These are phyloP conservation scores for Oligia latruncula DNA, from an alignment of 2,888 invertebrate genomes.

Conservation along the genomic window DNA sequence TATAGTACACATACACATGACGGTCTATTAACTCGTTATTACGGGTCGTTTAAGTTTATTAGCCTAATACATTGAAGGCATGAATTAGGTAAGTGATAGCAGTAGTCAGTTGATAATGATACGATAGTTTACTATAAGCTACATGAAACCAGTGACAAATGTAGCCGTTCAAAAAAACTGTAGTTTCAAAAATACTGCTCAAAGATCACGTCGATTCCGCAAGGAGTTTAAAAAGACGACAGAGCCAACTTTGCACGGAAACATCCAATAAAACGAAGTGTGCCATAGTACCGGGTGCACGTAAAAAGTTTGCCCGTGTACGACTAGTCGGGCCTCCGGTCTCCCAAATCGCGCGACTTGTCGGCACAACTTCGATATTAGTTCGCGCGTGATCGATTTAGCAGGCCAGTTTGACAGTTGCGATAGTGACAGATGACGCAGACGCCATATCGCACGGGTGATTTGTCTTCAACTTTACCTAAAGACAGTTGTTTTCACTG, in stretches of 20 bases:
- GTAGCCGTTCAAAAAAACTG: slow-evolving; percentile 56
- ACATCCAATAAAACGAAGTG: slow-evolving; percentile 86
- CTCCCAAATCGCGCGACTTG: slow-evolving; percentile 72
- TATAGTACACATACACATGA: slow-evolving; percentile 7
- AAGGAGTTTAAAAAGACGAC: slow-evolving; percentile 78
- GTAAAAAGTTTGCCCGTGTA: slow-evolving; percentile 78
- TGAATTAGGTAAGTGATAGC: slow-evolving; percentile 19
- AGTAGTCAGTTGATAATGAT: not conserved
- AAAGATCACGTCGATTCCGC: slow-evolving; percentile 78
- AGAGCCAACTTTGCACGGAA: slow-evolving; percentile 82
- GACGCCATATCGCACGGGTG: slow-evolving; percentile 84
- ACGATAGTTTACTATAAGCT: not conserved
- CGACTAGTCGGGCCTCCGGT: slow-evolving; percentile 69
- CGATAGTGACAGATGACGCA: slow-evolving; percentile 88
- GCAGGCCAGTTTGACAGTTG: slow-evolving; percentile 87
- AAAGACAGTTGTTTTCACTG: slow-evolving; percentile 74
- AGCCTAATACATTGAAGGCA: slow-evolving; percentile 9
- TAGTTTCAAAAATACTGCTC: slow-evolving; percentile 72
- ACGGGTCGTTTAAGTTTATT: slow-evolving; percentile 35
- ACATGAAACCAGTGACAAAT: slow-evolving; percentile 19
- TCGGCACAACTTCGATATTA: slow-evolving; percentile 87
- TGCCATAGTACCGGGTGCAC: slow-evolving; percentile 76
- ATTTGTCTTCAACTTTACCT: slow-evolving; percentile 86
- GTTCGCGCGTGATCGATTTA: slow-evolving; percentile 89
- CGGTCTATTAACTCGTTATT: slow-evolving; percentile 42